phyloP scores from a whole-genome alignment of 2,888 invertebrate genomes.

The Plagodis dolabraria region DNA sequence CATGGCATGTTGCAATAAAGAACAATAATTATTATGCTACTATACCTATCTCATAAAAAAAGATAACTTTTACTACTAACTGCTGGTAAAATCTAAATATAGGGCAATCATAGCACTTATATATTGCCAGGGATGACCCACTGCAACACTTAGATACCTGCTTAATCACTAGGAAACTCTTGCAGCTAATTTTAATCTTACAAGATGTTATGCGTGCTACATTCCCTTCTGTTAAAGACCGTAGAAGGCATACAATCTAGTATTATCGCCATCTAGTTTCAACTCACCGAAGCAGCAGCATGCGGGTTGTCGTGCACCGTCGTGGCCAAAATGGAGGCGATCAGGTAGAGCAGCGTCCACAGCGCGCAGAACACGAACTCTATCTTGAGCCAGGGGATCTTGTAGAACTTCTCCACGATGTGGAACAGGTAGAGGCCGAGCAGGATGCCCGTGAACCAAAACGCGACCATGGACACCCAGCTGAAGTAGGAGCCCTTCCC shows the following conservation, averaged over 20 bases:
- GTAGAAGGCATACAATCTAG: not conserved
- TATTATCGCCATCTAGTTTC: not conserved
- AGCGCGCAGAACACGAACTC: slow-evolving; percentile 91
- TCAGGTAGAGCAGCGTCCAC: slow-evolving; percentile 90
- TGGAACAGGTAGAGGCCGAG: slow-evolving; percentile 93
- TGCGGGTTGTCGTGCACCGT: slow-evolving; percentile 85
- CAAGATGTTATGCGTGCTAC: too few relatives aligned
- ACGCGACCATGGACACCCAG: slow-evolving; percentile 92
- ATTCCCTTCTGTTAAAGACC: too few relatives aligned
- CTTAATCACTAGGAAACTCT: too few relatives aligned
- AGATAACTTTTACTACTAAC: too few relatives aligned
- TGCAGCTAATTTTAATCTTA: too few relatives aligned
- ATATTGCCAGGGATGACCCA: too few relatives aligned
- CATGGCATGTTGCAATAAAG: too few relatives aligned
- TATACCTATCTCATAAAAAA: too few relatives aligned
- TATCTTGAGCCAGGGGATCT: slow-evolving; percentile 94
- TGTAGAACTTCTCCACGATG: slow-evolving; percentile 92
- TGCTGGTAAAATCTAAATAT: too few relatives aligned
- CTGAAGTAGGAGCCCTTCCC: slow-evolving; percentile 90
- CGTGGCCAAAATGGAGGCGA: slow-evolving; percentile 89
- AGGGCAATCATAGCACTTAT: too few relatives aligned
- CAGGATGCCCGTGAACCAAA: slow-evolving; percentile 93
- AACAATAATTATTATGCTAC: too few relatives aligned
- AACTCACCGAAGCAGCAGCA: slow-evolving; percentile 90
- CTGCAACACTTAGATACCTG: too few relatives aligned